Percentiles rank a stretch among this genome's conserved stretches.
These are phyloP conservation scores for Caenorhabditis japonica DNA, from an alignment of 2,888 invertebrate species.

Conservation along the genomic window DNA sequence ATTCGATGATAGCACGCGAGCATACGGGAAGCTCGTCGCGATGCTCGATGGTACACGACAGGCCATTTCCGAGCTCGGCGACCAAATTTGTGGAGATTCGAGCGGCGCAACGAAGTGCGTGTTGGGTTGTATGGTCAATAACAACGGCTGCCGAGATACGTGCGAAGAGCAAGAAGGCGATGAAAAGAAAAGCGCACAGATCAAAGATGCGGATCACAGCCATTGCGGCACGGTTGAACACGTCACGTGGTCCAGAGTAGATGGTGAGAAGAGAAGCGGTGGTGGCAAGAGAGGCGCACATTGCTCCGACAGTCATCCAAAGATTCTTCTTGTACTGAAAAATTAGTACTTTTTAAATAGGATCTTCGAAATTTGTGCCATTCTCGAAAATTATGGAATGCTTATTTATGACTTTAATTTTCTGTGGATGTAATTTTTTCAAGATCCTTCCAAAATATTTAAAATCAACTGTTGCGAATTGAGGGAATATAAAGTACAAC, in stretches of 20 bases:
- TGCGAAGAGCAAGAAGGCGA: conserved; percentile 66
- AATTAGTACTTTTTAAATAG: too few relatives aligned
- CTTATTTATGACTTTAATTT: too few relatives aligned
- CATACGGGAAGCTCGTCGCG: conserved; percentile 58
- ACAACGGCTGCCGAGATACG: conserved; percentile 59
- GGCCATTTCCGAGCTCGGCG: conserved; percentile 59
- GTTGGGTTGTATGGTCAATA: conserved; percentile 34
- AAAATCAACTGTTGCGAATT: too few relatives aligned
- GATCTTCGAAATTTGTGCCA: too few relatives aligned
- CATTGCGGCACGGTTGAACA: conserved; percentile 23
- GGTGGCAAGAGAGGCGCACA: conserved; percentile 73
- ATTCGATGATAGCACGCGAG: conserved; percentile 49
- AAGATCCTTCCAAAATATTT: too few relatives aligned
- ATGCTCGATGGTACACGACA: conserved; percentile 66
- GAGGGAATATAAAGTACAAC: too few relatives aligned
- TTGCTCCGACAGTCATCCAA: conserved; percentile 75
- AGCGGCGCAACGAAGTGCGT: conserved; percentile 38
- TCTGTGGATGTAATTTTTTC: too few relatives aligned
- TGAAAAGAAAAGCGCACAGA: conserved; percentile 65
- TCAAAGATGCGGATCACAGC: conserved; percentile 66
- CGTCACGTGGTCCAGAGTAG: conserved; percentile 25
- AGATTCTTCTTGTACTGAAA: conserved; percentile 75
- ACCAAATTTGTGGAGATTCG: conserved; percentile 26
- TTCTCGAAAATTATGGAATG: too few relatives aligned
- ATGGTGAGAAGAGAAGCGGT: conserved; percentile 70